Conservation (phyloP, 2,888 invertebrate genomes). For the Notocelia uddmanniana region DNA sequence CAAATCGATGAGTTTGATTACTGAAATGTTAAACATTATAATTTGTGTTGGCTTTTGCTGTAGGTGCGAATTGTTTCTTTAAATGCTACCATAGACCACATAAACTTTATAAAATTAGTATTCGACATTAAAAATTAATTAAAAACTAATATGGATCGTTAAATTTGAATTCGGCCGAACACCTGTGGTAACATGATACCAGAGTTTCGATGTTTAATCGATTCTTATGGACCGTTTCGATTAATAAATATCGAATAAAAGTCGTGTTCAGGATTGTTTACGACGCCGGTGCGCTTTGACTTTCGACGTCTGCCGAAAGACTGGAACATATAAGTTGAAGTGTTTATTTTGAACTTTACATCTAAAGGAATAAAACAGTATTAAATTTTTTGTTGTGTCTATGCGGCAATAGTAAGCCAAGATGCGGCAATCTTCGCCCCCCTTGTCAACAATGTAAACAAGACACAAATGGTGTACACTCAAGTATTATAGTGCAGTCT, state of each 20-base stretch:
- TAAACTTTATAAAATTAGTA: conserved; percentile 22
- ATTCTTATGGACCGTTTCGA: conserved; percentile 37
- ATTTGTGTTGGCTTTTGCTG: too few relatives aligned
- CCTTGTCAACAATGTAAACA: background rate
- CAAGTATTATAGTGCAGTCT: too few relatives aligned
- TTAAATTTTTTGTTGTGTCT: too few relatives aligned
- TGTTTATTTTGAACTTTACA: conserved; percentile 6
- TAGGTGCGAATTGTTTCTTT: too few relatives aligned
- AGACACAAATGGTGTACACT: background rate
- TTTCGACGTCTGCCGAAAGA: conserved; percentile 17
- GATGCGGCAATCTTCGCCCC: too few relatives aligned
- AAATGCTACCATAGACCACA: conserved; percentile 15
- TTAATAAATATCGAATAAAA: conserved; percentile 43
- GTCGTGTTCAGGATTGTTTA: conserved; percentile 37
- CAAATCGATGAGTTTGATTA: too few relatives aligned
- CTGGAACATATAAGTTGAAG: conserved; percentile 1
- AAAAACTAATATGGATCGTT: conserved; percentile 51
- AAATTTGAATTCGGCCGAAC: conserved; percentile 57
- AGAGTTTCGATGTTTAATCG: conserved; percentile 49
- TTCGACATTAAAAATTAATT: conserved; percentile 51
- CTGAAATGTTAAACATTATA: too few relatives aligned
- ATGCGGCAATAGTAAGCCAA: too few relatives aligned
- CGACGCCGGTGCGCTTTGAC: conserved; percentile 35
- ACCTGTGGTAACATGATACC: conserved; percentile 67
- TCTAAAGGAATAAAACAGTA: background rate